A percentile compares a stretch with the other conserved stretches of the same genome.
phyloP scores from a whole-genome alignment of 2,888 invertebrate species.

The Eurytoma adleriae region DNA sequence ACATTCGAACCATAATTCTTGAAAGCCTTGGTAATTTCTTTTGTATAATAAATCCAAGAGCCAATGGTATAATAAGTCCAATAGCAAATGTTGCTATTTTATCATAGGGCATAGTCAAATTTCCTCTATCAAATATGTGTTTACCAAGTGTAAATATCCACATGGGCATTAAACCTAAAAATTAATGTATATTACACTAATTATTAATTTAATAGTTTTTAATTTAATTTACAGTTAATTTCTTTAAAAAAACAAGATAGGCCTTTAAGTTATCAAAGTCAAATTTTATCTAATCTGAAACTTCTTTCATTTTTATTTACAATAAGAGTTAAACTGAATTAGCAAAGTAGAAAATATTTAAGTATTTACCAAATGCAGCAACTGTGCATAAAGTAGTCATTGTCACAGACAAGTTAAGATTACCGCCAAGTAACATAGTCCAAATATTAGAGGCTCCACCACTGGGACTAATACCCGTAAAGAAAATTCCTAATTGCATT shows the following conservation, averaged over 20 bases:
- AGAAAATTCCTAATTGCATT: constrained; percentile 91
- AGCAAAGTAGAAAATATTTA: not conserved
- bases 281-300: not conserved
- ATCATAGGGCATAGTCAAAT: constrained; percentile 86
- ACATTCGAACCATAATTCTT: constrained; percentile 84
- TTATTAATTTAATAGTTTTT: no score
- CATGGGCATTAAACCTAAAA: constrained; percentile 88
- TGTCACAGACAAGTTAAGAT: constrained; percentile 94
- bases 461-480: constrained; percentile 93
- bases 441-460: constrained; percentile 98
- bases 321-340: not conserved
- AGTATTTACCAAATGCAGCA: constrained; percentile 88
- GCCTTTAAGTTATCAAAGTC: not conserved
- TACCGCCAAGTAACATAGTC: constrained; percentile 93
- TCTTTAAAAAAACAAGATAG: not conserved
- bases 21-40: constrained; percentile 83
- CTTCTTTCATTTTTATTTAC: not conserved
- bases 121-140: constrained; percentile 83
- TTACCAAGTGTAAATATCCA: constrained; percentile 94
- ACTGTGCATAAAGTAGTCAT: constrained; percentile 96
- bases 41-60: constrained; percentile 83
- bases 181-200: constrained; percentile 15
- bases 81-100: constrained; percentile 86
- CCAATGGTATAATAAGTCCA: constrained; percentile 86
- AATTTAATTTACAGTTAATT: no score